A percentile compares a stretch with the other conserved stretches of the same genome.
Conservation (phyloP, 2,888 invertebrate genomes). For the Polydrusus tereticollis region DNA sequence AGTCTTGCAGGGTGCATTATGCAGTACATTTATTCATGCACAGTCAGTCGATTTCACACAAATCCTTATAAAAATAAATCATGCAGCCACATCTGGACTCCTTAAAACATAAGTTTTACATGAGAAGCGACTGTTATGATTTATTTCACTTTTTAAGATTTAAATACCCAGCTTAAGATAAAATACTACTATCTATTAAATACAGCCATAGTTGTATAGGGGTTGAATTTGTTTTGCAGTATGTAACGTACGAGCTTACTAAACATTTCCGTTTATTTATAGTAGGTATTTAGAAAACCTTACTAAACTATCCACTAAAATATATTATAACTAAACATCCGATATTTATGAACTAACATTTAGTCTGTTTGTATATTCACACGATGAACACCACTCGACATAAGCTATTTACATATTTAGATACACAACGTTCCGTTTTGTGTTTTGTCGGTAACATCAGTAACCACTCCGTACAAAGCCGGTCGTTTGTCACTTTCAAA, state of each 20-base stretch:
- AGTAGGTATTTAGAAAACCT: too few species aligned
- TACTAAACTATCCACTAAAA: too few species aligned
- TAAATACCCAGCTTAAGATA: too few species aligned
- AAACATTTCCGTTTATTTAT: too few species aligned
- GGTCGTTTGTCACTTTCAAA: slow-evolving; percentile 41
- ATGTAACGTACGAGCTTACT: too few species aligned
- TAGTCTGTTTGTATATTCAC: not conserved
- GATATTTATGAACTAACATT: not conserved
- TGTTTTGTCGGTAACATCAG: slow-evolving; percentile 23
- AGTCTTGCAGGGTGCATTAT: slow-evolving; percentile 24
- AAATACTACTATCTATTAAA: too few species aligned
- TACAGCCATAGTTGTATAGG: too few species aligned
- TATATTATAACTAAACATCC: too few species aligned
- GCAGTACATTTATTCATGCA: slow-evolving; percentile 33
- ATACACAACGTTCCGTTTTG: slow-evolving; percentile 13
- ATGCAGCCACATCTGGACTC: slow-evolving; percentile 36
- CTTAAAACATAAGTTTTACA: slow-evolving; percentile 39
- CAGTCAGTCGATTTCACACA: slow-evolving; percentile 28
- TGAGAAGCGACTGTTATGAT: slow-evolving; percentile 16
- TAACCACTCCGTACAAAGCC: slow-evolving; percentile 11
- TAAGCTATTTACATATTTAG: slow-evolving; percentile 22
- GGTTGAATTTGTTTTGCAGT: too few species aligned
- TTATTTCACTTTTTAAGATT: slow-evolving; percentile 8
- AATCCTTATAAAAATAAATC: slow-evolving; percentile 46
- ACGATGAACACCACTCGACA: slow-evolving; percentile 2